These are phyloP conservation scores for Rhabdomys pumilio DNA, from an alignment of 2,797 vertebrate genomes.

Conservation along the genomic window DNA sequence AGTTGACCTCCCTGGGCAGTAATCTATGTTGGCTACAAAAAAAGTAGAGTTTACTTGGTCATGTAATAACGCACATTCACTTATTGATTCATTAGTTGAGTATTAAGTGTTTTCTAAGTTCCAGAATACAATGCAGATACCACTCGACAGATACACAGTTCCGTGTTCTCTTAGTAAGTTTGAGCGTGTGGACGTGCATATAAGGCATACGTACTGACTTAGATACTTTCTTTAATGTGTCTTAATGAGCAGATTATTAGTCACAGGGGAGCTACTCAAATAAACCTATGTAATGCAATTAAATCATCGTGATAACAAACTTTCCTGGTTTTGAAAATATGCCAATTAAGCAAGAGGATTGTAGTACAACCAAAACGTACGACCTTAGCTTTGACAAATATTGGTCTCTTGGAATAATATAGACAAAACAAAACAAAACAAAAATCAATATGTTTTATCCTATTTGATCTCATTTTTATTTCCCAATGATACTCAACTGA, in stretches of 20 bases:
- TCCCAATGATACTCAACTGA: slow-evolving; percentile 6
- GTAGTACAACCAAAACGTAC: slow-evolving; percentile 31
- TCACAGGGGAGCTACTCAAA: slow-evolving; percentile 34
- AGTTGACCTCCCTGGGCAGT: slow-evolving; percentile 76
- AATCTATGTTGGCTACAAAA: slow-evolving; percentile 74
- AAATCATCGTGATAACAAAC: slow-evolving; percentile 15
- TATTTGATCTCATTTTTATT: background rate
- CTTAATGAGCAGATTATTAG: slow-evolving; percentile 27
- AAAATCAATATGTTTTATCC: background rate
- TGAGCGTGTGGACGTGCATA: background rate
- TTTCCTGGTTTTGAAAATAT: slow-evolving; percentile 58
- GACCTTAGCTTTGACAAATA: slow-evolving; percentile 50
- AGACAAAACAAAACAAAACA: background rate
- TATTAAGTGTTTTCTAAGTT: background rate
- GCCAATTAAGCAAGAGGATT: slow-evolving; percentile 43
- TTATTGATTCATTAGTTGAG: slow-evolving; percentile 41
- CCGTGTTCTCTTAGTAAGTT: slow-evolving; percentile 48
- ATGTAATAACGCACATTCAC: background rate
- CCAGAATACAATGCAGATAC: background rate
- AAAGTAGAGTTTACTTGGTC: slow-evolving; percentile 75
- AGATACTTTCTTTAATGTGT: slow-evolving; percentile 35
- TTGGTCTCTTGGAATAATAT: background rate
- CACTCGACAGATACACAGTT: background rate
- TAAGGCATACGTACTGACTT: slow-evolving; percentile 39
- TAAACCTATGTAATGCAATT: slow-evolving; percentile 7